phyloP scores from a whole-genome alignment of 2,888 invertebrate species.

The Melinaea marsaeus region DNA sequence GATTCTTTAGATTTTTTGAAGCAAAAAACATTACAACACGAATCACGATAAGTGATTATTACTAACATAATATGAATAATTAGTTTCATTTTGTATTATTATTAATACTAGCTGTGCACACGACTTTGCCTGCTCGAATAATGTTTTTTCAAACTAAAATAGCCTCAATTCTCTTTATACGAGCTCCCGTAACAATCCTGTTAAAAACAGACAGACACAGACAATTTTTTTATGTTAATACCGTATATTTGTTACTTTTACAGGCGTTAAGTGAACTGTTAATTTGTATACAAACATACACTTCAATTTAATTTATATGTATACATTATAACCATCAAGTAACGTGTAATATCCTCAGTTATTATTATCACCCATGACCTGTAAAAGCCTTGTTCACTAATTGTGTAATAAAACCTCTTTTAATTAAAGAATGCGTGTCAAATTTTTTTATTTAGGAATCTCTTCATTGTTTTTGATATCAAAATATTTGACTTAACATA shows the following conservation, averaged over 20 bases:
- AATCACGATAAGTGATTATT: slow-evolving; percentile 20
- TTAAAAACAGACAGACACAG: no score
- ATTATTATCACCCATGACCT: slow-evolving; percentile 58
- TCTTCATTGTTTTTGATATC: neutral
- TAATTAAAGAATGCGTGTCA: slow-evolving; percentile 19
- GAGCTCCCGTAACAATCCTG: no score
- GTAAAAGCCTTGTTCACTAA: slow-evolving; percentile 32
- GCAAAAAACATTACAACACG: slow-evolving; percentile 8
- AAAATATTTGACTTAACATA: no score
- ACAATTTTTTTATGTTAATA: no score
- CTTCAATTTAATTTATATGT: no score
- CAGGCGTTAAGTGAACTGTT: no score
- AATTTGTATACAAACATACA: no score
- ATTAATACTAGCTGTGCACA: neutral
- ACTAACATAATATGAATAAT: slow-evolving; percentile 17
- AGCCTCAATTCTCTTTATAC: no score
- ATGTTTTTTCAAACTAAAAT: no score
- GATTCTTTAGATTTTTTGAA: neutral
- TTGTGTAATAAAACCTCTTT: slow-evolving; percentile 27
- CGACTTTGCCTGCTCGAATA: no score
- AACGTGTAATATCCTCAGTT: slow-evolving; percentile 45
- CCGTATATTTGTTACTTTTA: no score
- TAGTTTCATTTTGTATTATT: slow-evolving; percentile 21
- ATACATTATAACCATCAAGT: no score
- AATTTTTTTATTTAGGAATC: neutral